A percentile compares a stretch with the other conserved stretches of the same genome.
Conservation (phyloP, 2,888 invertebrate genomes). For the Sminthurides aquaticus region DNA sequence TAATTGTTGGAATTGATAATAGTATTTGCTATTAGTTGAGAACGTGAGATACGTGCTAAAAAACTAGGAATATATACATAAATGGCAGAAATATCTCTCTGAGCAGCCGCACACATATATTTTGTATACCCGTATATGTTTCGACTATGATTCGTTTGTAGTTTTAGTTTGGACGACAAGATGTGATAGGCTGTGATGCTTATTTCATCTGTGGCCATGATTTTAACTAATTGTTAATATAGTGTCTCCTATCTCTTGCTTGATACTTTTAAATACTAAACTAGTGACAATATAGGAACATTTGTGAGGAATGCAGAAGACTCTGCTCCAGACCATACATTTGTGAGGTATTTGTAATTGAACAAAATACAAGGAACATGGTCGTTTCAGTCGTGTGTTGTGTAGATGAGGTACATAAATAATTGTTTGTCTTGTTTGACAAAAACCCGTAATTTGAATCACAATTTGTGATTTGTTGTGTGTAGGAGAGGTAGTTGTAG, state of each 20-base stretch:
- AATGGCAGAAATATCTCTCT: neutral
- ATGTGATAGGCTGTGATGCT: neutral
- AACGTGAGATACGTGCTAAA: neutral
- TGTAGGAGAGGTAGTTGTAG: too few species aligned
- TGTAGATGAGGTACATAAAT: constrained; percentile 29
- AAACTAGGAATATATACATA: neutral
- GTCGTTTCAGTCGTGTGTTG: constrained; percentile 20
- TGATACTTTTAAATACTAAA: neutral
- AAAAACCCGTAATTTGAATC: constrained; percentile 30
- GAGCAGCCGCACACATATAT: neutral
- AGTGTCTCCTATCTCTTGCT: neutral
- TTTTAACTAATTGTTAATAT: neutral
- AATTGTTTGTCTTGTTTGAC: constrained; percentile 22
- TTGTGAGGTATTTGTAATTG: constrained; percentile 1
- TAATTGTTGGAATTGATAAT: neutral
- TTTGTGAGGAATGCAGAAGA: neutral
- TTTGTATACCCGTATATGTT: constrained; percentile 5
- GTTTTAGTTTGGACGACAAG: neutral
- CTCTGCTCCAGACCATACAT: neutral
- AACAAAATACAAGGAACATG: constrained; percentile 22
- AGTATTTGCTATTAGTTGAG: neutral
- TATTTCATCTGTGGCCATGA: too few species aligned
- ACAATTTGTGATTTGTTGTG: constrained; percentile 7
- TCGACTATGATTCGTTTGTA: constrained; percentile 2
- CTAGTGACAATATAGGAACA: neutral